phyloP scores from a whole-genome alignment of 2,113 vertebrate genomes.

The Callipepla squamata region DNA sequence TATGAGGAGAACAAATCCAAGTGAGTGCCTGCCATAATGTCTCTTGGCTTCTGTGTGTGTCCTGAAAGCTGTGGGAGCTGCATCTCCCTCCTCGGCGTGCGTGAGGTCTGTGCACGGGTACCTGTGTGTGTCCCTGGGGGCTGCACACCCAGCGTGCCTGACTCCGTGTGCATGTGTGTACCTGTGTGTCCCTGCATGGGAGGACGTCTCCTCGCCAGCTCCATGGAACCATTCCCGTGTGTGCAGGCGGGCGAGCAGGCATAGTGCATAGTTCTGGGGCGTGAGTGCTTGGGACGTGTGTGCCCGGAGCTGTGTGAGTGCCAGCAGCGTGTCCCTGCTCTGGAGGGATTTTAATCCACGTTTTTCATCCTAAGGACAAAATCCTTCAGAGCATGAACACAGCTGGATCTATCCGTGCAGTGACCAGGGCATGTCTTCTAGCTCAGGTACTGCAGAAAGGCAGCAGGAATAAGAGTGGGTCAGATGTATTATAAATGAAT shows the following conservation, averaged over 20 bases:
- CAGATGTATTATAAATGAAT: background rate
- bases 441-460: background rate
- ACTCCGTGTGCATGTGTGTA: background rate
- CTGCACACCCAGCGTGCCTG: constrained; percentile 25
- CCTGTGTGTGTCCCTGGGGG: constrained; percentile 22
- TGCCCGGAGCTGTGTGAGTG: constrained; percentile 34
- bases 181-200: constrained; percentile 46
- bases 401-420: background rate
- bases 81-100: background rate
- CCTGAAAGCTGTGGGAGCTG: constrained; percentile 36
- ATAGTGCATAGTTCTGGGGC: background rate
- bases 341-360: constrained; percentile 73
- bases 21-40: constrained; percentile 91
- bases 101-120: constrained; percentile 17
- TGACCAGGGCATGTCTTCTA: background rate
- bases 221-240: rapidly evolving
- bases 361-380: constrained; percentile 70
- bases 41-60: constrained; percentile 81
- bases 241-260: background rate
- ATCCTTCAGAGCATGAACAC: constrained; percentile 71
- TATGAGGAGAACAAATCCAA: constrained; percentile 99
- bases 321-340: constrained; percentile 65
- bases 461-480: background rate
- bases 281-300: constrained; percentile 21
- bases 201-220: background rate